Evolutionary conservation across 2,797 vertebrate genomes (phyloP), one percentile per base, ranked within the genome.

Genomic region (Naso thynnoides): DNA sequence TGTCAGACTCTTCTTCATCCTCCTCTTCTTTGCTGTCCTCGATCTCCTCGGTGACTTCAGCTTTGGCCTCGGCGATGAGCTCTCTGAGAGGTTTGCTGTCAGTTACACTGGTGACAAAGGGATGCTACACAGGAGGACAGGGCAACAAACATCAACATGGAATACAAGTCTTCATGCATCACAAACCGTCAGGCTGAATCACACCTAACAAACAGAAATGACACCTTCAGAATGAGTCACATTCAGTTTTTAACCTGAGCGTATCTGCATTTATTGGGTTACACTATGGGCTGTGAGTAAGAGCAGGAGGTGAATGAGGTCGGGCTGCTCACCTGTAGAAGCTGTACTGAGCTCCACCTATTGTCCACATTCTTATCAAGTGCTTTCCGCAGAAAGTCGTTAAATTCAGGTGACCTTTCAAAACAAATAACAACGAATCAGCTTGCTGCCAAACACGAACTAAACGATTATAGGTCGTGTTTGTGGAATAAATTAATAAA

Each of bases 1-100:
- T 95, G 59, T 99, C 97, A 5, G 95, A 72, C 86, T 99, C 97
- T 14, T 99, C 98, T 26, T 99, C 98, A 81, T 99, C 98, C 75
- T 99, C 98, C 23, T 99, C 97, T 57, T 99, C 97, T 93, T 99
- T 99, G 82, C 96, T 95, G 49, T 99, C 97, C 91, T 99, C 98
- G 26, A 99, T 90, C 93, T 99, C 98, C 90, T 99, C 98, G 59
- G 95, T 95, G 77, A 99, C 98, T 90, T 99, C 98, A 63, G 98
- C 98, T 92, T 98, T 99, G 79, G 98, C 97, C 86, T 99, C 98
- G 16, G 98, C 98, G 81, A 99, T 97, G 86, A 99, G 73, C 85
- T 99, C 98, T 91, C 97, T 93, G 71, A 99, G 89, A 33, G 98
- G 97, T 91, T 92, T 97, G 93, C 95, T 96, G 78, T 97, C 94